phyloP scores from a whole-genome alignment of 2,797 vertebrate species.

The Oryzias dopingdopingensis region DNA sequence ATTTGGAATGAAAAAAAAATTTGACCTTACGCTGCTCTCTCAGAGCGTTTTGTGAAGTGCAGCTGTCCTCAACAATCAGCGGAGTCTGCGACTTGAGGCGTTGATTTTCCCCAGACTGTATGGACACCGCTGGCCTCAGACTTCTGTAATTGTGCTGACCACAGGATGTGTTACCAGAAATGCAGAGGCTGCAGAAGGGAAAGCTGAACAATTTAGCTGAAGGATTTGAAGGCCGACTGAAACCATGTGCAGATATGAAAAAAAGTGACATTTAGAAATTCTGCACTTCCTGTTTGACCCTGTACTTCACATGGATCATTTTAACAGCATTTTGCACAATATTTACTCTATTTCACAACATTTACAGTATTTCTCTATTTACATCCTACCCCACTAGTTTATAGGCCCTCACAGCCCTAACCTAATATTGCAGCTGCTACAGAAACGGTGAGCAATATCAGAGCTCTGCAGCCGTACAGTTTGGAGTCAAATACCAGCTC shows the following conservation, averaged over 20 bases:
- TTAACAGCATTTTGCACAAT: not conserved
- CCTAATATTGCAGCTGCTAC: no score
- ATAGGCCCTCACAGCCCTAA: no score
- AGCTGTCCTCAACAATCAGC: slow-evolving; percentile 46
- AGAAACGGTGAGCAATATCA: no score
- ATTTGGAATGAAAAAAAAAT: not conserved
- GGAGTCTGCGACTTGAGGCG: slow-evolving; percentile 39
- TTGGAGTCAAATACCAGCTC: no score
- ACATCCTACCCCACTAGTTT: no score
- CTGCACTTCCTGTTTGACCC: slow-evolving; percentile 7
- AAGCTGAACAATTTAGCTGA: slow-evolving; percentile 3
- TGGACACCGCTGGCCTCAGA: slow-evolving; percentile 35
- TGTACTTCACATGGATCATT: slow-evolving; percentile 11
- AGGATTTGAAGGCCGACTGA: slow-evolving; percentile 13
- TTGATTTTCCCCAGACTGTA: slow-evolving; percentile 50
- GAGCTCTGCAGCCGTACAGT: no score
- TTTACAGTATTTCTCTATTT: no score
- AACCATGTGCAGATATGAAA: slow-evolving; percentile 2
- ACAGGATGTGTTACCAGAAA: slow-evolving; percentile 37
- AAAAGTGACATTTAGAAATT: slow-evolving; percentile 7
- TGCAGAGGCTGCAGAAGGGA: slow-evolving; percentile 39
- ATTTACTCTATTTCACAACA: not conserved
- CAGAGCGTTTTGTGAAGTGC: slow-evolving; percentile 29
- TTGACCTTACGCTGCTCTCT: slow-evolving; percentile 4
- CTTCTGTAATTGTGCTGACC: slow-evolving; percentile 62